phyloP scores from a whole-genome alignment of 2,888 invertebrate genomes.

The Catocala sponsa region DNA sequence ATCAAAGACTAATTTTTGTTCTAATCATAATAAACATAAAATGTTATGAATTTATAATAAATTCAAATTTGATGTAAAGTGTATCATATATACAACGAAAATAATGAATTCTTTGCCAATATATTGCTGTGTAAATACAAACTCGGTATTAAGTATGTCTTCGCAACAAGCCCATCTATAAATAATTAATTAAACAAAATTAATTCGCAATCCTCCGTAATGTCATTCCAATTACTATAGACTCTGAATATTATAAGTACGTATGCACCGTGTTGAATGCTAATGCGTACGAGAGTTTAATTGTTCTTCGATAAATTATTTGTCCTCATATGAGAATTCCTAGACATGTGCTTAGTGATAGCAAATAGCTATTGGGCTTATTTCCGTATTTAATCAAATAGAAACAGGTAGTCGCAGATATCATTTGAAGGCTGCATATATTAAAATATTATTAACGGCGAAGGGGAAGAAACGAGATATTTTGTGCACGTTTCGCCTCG shows the following conservation, averaged over 20 bases:
- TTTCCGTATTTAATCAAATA: slow-evolving; percentile 1
- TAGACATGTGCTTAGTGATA: slow-evolving; percentile 12
- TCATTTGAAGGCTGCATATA: no score
- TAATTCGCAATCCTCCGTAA: slow-evolving; percentile 14
- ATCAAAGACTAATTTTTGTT: no score
- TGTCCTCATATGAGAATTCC: slow-evolving; percentile 13
- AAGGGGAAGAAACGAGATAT: no score
- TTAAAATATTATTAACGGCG: no score
- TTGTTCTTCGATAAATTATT: slow-evolving; percentile 23
- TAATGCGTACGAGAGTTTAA: slow-evolving; percentile 17
- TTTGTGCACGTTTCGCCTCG: no score
- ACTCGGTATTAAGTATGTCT: not conserved
- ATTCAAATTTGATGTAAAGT: no score
- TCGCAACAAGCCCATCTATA: slow-evolving; percentile 6
- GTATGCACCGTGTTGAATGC: slow-evolving; percentile 15
- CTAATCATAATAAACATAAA: no score
- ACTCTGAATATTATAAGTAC: slow-evolving; percentile 5
- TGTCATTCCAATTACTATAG: slow-evolving; percentile 30
- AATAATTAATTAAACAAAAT: slow-evolving; percentile 31
- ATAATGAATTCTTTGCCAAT: not conserved
- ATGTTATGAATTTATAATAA: no score
- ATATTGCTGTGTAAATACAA: not conserved
- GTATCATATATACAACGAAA: no score
- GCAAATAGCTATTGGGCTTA: slow-evolving; percentile 6
- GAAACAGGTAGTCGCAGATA: not conserved